A percentile compares a stretch with the other conserved stretches of the same genome.
Evolutionary conservation across 2,888 invertebrate genomes (phyloP).

Genomic region (Catocala sponsa): DNA sequence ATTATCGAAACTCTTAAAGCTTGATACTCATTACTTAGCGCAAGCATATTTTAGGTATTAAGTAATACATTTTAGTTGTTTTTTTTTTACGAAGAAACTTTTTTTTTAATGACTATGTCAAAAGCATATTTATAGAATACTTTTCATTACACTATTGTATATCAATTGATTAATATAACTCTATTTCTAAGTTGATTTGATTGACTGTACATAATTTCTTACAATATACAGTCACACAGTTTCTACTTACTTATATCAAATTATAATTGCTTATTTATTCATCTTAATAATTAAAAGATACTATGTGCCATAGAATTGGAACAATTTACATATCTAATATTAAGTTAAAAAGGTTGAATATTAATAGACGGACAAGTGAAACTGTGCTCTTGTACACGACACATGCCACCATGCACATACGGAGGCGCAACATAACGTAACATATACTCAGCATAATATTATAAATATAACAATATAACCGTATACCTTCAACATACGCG

Average conservation of each 20-base stretch:
- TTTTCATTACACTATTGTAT: no score
- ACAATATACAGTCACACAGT: constrained; percentile 12
- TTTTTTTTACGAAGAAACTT: no score
- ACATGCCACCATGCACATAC: constrained; percentile 37
- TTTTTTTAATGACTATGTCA: no score
- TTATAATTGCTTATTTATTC: no score
- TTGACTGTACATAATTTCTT: constrained; percentile 15
- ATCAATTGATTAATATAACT: no score
- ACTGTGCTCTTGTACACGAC: constrained; percentile 22
- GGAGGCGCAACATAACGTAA: constrained; percentile 27
- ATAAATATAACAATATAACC: neutral
- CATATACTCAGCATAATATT: neutral
- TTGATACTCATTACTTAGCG: no score
- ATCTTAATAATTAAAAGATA: no score
- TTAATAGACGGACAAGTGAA: neutral
- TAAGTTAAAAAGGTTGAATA: neutral
- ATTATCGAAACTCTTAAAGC: no score
- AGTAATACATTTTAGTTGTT: no score
- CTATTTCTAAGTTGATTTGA: neutral
- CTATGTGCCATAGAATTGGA: no score
- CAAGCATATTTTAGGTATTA: no score
- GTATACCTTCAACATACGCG: neutral
- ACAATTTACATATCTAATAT: neutral
- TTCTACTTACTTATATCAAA: neutral
- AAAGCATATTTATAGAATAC: no score